Evolutionary conservation across 2,888 invertebrate species (phyloP).

Genomic region (Tachina lurida): DNA sequence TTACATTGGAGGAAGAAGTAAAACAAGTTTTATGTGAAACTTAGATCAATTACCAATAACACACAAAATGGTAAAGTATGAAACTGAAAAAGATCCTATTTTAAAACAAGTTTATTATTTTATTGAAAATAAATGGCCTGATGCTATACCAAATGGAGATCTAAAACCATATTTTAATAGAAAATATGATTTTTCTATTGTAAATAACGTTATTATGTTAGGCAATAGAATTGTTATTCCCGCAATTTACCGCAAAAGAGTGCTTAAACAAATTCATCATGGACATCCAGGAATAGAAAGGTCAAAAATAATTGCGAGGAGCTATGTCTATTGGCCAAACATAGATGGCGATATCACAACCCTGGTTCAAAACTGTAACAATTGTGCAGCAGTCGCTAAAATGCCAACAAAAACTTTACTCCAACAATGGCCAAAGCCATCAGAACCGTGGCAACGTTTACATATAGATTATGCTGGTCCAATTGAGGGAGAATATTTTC

Average conservation of each 20-base stretch:
- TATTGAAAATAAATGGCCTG: conserved; percentile 48
- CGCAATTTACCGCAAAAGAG: too few species aligned
- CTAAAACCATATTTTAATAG: conserved; percentile 59
- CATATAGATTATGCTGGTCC: conserved; percentile 83
- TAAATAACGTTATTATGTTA: conserved; percentile 31
- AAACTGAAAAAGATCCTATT: too few species aligned
- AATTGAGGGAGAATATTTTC: conserved; percentile 71
- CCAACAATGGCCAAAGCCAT: conserved; percentile 73
- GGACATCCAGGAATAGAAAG: conserved; percentile 39
- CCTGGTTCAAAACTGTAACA: conserved; percentile 64
- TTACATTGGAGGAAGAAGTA: too few species aligned
- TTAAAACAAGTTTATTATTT: too few species aligned
- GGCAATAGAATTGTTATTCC: too few species aligned
- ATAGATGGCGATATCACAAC: too few species aligned
- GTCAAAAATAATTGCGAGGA: conserved; percentile 75
- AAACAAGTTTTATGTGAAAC: too few species aligned
- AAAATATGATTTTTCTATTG: conserved; percentile 59
- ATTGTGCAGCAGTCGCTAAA: conserved; percentile 74
- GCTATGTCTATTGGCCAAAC: conserved; percentile 7
- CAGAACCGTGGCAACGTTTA: conserved; percentile 78
- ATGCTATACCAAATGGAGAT: conserved; percentile 30
- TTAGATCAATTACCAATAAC: conserved; percentile 13
- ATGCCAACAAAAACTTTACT: conserved; percentile 74
- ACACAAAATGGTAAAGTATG: conserved; percentile 55
- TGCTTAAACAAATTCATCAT: too few species aligned